Percentiles rank a stretch among this genome's conserved stretches.
phyloP scores from a whole-genome alignment of 2,113 vertebrate species.

The Scopus umbretta region DNA sequence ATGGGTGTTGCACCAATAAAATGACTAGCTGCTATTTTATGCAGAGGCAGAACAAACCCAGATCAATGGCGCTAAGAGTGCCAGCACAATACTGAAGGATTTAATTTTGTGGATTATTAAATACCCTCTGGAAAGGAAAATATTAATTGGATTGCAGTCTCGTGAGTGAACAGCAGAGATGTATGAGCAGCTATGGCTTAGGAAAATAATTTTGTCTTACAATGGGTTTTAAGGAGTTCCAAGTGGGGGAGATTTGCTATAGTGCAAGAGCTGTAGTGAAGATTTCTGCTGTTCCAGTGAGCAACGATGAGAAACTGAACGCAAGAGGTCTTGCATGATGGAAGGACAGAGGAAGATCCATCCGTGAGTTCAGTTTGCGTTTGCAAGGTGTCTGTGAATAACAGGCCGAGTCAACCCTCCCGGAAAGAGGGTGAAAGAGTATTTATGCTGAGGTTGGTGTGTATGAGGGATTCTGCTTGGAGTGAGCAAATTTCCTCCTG shows the following conservation, averaged over 20 bases:
- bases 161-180: not conserved
- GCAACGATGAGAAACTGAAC: not conserved
- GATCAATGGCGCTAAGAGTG: not conserved
- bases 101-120: conserved; percentile 54
- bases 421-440: not conserved
- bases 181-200: not conserved
- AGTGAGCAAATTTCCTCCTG: not conserved
- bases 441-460: not conserved
- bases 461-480: not conserved
- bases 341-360: not conserved
- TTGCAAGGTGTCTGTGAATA: not conserved
- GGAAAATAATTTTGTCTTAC: not conserved
- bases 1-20: not conserved
- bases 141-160: conserved; percentile 44
- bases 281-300: not conserved
- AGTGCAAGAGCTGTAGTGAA: not conserved
- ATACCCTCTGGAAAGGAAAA: conserved; percentile 49
- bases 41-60: not conserved
- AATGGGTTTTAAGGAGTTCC: not conserved
- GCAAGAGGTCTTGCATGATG: not conserved
- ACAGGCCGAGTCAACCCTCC: not conserved
- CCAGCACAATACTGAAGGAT: not conserved
- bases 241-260: not conserved
- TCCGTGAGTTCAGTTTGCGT: not conserved
- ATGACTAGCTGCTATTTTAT: not conserved